Percentiles rank a stretch among this genome's conserved stretches.
phyloP scores from a whole-genome alignment of 2,113 vertebrate species.

The Chelonoidis abingdonii region DNA sequence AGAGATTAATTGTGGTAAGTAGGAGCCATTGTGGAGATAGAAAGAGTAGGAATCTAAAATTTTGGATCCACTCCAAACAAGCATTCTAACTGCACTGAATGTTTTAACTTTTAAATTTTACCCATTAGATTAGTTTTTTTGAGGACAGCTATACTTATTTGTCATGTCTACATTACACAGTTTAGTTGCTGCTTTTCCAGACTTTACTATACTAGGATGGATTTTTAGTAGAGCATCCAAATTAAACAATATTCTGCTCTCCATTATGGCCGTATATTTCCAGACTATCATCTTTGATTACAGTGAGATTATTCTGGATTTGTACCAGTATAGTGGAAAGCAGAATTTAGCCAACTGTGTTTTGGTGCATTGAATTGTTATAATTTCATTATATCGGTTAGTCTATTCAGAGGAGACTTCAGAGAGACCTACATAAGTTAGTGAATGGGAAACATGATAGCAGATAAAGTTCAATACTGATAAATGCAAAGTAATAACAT shows the following conservation, averaged over 20 bases:
- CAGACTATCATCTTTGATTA: background rate
- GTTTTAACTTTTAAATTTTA: background rate
- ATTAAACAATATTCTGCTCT: background rate
- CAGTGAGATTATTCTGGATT: background rate
- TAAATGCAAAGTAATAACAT: background rate
- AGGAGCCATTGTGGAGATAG: background rate
- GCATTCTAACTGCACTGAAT: background rate
- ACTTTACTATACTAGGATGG: background rate
- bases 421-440: background rate
- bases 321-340: background rate
- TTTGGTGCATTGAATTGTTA: background rate
- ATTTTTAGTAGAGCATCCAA: background rate
- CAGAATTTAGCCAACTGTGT: background rate
- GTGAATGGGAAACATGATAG: background rate
- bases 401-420: background rate
- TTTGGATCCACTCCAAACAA: background rate
- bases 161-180: background rate
- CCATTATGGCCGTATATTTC: background rate
- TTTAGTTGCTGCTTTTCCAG: background rate
- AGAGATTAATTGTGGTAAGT: background rate
- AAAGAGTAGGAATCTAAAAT: background rate
- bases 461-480: background rate
- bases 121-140: background rate
- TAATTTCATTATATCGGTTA: background rate
- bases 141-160: background rate